These are phyloP conservation scores for Wiebesia pumilae DNA, from an alignment of 1,140 invertebrate genomes.

Conservation along the genomic window DNA sequence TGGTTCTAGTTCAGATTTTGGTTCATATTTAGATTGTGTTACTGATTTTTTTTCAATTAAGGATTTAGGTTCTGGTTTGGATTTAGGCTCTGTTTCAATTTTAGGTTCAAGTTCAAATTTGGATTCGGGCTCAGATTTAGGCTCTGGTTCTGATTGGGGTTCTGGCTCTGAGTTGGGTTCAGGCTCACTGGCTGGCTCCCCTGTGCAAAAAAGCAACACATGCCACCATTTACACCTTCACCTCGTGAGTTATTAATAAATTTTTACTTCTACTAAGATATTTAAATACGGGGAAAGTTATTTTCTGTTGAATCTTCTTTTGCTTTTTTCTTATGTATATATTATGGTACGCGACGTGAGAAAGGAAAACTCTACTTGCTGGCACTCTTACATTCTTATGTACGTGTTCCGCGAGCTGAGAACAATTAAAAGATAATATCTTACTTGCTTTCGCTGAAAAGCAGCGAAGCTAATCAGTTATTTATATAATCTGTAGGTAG, in stretches of 20 bases:
- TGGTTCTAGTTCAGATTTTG: conserved; percentile 70
- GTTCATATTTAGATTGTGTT: conserved; percentile 67
- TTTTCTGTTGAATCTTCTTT: conserved; percentile 27
- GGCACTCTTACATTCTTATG: conserved; percentile 35
- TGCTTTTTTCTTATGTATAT: conserved; percentile 37
- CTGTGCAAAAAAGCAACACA: conserved; percentile 75
- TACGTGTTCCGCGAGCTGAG: conserved; percentile 23
- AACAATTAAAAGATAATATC: conserved; percentile 50
- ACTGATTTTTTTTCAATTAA: conserved; percentile 70
- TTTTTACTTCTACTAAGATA: conserved; percentile 36
- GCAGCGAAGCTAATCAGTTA: conserved; percentile 39
- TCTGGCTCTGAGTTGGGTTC: conserved; percentile 74
- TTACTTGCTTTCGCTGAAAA: conserved; percentile 50
- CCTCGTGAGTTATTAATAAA: conserved; percentile 60
- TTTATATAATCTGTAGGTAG: conserved; percentile 45
- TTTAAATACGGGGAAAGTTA: conserved; percentile 43
- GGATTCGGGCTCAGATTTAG: conserved; percentile 65
- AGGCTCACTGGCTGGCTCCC: conserved; percentile 69
- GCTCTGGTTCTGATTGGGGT: conserved; percentile 68
- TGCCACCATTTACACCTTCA: conserved; percentile 73
- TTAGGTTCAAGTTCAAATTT: conserved; percentile 64
- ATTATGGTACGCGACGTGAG: conserved; percentile 37
- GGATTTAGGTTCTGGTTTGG: conserved; percentile 66
- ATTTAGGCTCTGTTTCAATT: conserved; percentile 61
- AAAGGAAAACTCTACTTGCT: conserved; percentile 48